Conservation (phyloP, 1,140 invertebrate genomes). For the Drosophila melanogaster region DNA sequence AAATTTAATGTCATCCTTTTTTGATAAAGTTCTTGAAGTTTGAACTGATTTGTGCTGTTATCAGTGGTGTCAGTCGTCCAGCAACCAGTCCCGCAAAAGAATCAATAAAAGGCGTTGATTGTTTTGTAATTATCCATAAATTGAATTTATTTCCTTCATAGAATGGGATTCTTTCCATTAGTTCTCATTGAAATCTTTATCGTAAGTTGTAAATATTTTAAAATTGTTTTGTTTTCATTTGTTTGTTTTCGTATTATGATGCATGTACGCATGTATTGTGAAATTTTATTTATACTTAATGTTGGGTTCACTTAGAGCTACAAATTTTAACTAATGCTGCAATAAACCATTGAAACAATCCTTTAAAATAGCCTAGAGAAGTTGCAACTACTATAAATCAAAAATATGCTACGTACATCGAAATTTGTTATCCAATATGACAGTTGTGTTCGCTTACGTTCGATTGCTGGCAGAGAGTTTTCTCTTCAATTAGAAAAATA, state of each 20-base stretch:
- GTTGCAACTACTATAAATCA: constrained; percentile 77
- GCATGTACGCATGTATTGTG: constrained; percentile 47
- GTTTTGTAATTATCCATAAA: constrained; percentile 77
- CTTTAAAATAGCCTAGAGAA: constrained; percentile 76
- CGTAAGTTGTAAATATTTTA: constrained; percentile 81
- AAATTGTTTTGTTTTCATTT: constrained; percentile 60
- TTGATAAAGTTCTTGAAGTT: no score
- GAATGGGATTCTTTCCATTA: constrained; percentile 69
- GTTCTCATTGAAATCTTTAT: constrained; percentile 78
- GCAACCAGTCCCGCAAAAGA: neutral
- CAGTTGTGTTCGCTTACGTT: constrained; percentile 79
- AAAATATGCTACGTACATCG: constrained; percentile 73
- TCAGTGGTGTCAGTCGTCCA: no score
- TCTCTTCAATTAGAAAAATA: constrained; percentile 61
- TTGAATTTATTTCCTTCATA: constrained; percentile 81
- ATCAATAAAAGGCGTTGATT: constrained; percentile 7
- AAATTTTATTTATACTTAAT: constrained; percentile 72
- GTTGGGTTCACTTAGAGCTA: constrained; percentile 65
- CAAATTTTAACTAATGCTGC: constrained; percentile 79
- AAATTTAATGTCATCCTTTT: neutral
- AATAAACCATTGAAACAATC: constrained; percentile 78
- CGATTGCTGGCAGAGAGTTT: constrained; percentile 61
- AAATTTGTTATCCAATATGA: constrained; percentile 77
- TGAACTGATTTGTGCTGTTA: no score
- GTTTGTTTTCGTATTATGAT: constrained; percentile 51